A percentile compares a stretch with the other conserved stretches of the same genome.
Evolutionary conservation across 2,888 invertebrate genomes (phyloP).

Genomic region (Sturmia bella): DNA sequence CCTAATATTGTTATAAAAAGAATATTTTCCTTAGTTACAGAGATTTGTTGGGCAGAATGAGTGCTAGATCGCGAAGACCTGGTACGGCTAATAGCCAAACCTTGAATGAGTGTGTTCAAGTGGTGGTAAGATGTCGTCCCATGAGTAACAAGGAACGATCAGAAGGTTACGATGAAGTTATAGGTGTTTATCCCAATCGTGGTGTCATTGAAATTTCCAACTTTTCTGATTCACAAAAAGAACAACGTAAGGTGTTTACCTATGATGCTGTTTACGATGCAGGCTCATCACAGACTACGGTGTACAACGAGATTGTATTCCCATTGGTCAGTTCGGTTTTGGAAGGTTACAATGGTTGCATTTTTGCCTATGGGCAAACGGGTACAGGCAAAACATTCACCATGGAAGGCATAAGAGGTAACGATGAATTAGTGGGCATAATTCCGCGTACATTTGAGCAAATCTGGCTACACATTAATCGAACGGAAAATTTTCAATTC

Average conservation of each 20-base stretch:
- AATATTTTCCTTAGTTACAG: conserved; percentile 61
- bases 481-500: conserved; percentile 96
- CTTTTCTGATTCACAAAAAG: conserved; percentile 85
- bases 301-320: conserved; percentile 98
- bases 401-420: conserved; percentile 86
- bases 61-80: conserved; percentile 78
- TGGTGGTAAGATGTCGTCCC: conserved; percentile 98
- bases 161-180: conserved; percentile 83
- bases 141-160: conserved; percentile 92
- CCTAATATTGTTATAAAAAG: conserved; percentile 15
- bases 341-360: conserved; percentile 99
- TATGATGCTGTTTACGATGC: conserved; percentile 98
- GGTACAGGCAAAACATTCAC: conserved; percentile 93
- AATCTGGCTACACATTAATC: conserved; percentile 96
- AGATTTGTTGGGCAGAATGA: conserved; percentile 73
- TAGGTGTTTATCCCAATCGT: conserved; percentile 91
- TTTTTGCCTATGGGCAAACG: conserved; percentile 99
- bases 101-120: conserved; percentile 94
- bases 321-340: conserved; percentile 97
- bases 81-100: conserved; percentile 77
- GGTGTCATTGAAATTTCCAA: conserved; percentile 96
- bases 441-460: conserved; percentile 98
- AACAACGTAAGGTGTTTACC: conserved; percentile 95
- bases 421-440: conserved; percentile 88
- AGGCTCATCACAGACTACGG: conserved; percentile 92